These are phyloP conservation scores for Brachypalpus laphriformis DNA, from an alignment of 2,888 invertebrate species.

Conservation along the genomic window DNA sequence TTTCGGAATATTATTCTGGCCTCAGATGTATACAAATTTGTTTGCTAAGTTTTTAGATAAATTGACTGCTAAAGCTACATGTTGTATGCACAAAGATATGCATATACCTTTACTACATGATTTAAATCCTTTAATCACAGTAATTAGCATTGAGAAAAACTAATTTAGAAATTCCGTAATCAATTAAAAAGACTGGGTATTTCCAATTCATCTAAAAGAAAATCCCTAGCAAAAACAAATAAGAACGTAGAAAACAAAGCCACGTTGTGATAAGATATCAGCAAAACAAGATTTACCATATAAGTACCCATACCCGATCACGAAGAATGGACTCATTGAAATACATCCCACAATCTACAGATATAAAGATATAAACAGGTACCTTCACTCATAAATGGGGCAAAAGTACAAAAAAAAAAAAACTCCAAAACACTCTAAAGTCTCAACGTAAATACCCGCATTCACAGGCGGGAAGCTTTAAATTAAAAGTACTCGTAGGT, in stretches of 20 bases:
- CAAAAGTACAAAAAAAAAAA: slow-evolving; percentile 22
- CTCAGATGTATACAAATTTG: no score
- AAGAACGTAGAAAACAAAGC: slow-evolving; percentile 10
- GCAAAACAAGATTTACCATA: slow-evolving; percentile 43
- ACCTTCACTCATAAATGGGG: slow-evolving; percentile 1
- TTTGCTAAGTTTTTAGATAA: no score
- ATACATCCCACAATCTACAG: slow-evolving; percentile 56
- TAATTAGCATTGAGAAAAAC: background rate
- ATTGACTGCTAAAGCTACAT: no score
- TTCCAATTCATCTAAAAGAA: slow-evolving; percentile 41
- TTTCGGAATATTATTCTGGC: no score
- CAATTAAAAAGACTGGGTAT: slow-evolving; percentile 20
- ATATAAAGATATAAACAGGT: background rate
- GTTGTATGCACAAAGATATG: no score
- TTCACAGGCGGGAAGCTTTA: slow-evolving; percentile 34
- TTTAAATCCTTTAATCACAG: background rate
- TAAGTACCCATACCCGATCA: slow-evolving; percentile 26
- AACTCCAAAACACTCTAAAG: slow-evolving; percentile 7
- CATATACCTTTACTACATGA: no score
- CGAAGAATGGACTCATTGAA: slow-evolving; percentile 48
- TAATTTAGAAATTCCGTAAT: slow-evolving; percentile 29
- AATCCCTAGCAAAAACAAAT: slow-evolving; percentile 29
- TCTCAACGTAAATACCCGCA: background rate
- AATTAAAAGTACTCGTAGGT: slow-evolving; percentile 9
- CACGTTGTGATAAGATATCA: slow-evolving; percentile 48